Evolutionary conservation across 2,113 vertebrate genomes (phyloP).

Genomic region (Zosterops hypoxanthus): DNA sequence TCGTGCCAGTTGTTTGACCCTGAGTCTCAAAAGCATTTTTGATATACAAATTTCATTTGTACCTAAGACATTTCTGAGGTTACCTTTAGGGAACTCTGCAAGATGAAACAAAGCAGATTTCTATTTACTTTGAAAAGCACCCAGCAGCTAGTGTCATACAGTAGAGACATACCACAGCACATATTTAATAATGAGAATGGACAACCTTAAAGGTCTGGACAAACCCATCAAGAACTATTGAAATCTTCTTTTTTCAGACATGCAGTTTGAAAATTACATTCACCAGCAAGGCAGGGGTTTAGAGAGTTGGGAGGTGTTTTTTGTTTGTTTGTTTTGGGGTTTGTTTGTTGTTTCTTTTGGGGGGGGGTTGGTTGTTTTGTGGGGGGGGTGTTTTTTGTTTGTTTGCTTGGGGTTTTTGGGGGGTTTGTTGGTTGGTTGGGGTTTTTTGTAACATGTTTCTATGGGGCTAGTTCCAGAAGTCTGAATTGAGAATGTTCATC

Average conservation of each 20-base stretch:
- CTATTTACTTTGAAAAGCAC: conserved; percentile 62
- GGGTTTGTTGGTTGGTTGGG: not conserved
- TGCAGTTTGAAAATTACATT: conserved; percentile 36
- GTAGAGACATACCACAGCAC: conserved; percentile 29
- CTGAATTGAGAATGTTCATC: conserved; percentile 16
- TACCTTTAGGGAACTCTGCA: conserved; percentile 19
- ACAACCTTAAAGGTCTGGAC: conserved; percentile 50
- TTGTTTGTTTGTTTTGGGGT: not conserved
- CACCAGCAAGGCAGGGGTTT: not conserved
- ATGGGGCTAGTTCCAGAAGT: conserved; percentile 16
- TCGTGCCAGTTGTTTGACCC: not conserved
- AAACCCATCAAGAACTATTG: conserved; percentile 48
- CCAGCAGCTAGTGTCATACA: conserved; percentile 45
- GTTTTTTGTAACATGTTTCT: conserved; percentile 29
- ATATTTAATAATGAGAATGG: conserved; percentile 40
- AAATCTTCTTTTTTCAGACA: conserved; percentile 57
- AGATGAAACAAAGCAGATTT: conserved; percentile 57
- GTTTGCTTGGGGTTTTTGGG: not conserved
- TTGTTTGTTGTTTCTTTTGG: too few relatives aligned
- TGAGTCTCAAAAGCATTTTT: not conserved
- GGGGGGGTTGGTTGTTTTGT: too few relatives aligned
- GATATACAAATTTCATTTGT: not conserved
- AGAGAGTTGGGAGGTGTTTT: too few relatives aligned
- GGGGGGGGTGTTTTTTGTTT: not conserved
- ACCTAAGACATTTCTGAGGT: conserved; percentile 11